Evolutionary conservation across 1,140 invertebrate genomes (phyloP), one percentile per base, ranked within the genome.

Genomic region (Zelostemma sp.): DNA sequence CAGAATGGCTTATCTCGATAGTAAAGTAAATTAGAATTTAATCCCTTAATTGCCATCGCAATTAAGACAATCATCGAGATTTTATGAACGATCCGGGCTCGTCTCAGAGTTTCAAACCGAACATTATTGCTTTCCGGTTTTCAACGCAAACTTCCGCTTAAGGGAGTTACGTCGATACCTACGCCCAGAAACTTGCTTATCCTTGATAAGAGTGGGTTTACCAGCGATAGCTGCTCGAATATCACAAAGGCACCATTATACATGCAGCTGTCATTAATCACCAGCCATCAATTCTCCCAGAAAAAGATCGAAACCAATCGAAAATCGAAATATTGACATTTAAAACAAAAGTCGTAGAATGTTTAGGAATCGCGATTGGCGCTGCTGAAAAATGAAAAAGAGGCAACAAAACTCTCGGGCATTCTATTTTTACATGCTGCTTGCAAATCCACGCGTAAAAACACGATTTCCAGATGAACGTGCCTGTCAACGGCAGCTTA

Each of bases 41-140:
- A 28, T 12, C 47, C 12, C 2, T 25, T 61, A 56, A 61, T 68
- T 38, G 41, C 53, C 28, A 11, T 21, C 8, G 50, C 38, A 70
- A 65, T 65, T 61, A 61, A 61, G 45, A 56, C 14, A 60, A 57
- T 64, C 53, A 48, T 51, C 21, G 47, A 18, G 38, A 62, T 70
- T 61, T 61, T 49, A 65, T 64, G 54, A 58, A 53, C 38, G 55
- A 59, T 62, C 38, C 46, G 14, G 38, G 8, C 31, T 54, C 35
- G 58, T 49, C 51, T 33, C 49, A 46, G 50, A 48, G 41, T 62
- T 35, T 51, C 47, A 48, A 58, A 54, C 33, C 45, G 6, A 57
- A 38, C 45, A 45, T 59, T 66, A 59, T 66, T 66, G 56, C 63
- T 59, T 65, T 54, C 55, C 62, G 55, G 49, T 58, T 59, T 14